Evolutionary conservation across 2,797 vertebrate species (phyloP).

Genomic region (Anguilla pacifica): DNA sequence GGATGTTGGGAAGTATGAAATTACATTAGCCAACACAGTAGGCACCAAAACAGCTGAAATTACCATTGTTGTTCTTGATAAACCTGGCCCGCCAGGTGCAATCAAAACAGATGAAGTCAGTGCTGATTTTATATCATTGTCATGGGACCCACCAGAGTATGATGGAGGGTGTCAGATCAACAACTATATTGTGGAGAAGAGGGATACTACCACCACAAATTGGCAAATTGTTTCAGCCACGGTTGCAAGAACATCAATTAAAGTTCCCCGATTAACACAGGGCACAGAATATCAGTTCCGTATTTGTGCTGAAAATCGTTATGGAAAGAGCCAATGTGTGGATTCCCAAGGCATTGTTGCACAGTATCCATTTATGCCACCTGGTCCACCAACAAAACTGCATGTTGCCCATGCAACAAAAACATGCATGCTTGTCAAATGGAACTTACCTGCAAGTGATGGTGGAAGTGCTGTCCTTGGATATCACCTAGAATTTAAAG

Average conservation of each 20-base stretch:
- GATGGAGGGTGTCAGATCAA: slow-evolving; percentile 96
- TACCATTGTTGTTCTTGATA: slow-evolving; percentile 90
- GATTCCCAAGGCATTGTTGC: slow-evolving; percentile 89
- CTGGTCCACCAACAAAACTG: slow-evolving; percentile 94
- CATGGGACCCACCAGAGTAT: slow-evolving; percentile 93
- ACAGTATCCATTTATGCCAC: slow-evolving; percentile 92
- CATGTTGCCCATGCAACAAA: slow-evolving; percentile 88
- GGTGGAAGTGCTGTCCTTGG: slow-evolving; percentile 91
- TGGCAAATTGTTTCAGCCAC: slow-evolving; percentile 91
- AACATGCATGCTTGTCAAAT: slow-evolving; percentile 89
- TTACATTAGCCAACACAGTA: slow-evolving; percentile 86
- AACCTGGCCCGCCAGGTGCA: slow-evolving; percentile 85
- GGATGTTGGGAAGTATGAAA: slow-evolving; percentile 92
- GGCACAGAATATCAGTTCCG: slow-evolving; percentile 97
- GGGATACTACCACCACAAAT: slow-evolving; percentile 91
- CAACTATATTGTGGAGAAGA: slow-evolving; percentile 96
- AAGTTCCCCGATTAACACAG: slow-evolving; percentile 84
- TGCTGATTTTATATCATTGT: slow-evolving; percentile 87
- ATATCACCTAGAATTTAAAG: slow-evolving; percentile 94
- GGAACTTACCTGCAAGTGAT: slow-evolving; percentile 95
- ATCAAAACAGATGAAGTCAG: slow-evolving; percentile 88
- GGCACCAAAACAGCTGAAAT: slow-evolving; percentile 80
- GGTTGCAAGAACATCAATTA: slow-evolving; percentile 91
- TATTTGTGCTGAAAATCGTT: slow-evolving; percentile 94
- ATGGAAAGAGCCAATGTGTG: slow-evolving; percentile 86